Conservation (phyloP, 2,888 invertebrate genomes). For the Nebria brevicollis region DNA sequence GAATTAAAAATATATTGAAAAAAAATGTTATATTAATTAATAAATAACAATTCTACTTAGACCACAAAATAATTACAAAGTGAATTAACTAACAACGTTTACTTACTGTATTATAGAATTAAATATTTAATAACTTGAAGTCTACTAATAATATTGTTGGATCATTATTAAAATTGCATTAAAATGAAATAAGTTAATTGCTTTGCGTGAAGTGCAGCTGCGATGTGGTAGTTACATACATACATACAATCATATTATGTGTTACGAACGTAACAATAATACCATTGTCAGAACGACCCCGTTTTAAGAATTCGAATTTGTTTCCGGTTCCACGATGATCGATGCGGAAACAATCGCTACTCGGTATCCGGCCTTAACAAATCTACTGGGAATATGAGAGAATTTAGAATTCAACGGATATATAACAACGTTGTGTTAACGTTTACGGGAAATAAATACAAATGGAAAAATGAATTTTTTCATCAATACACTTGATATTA, state of each 20-base stretch:
- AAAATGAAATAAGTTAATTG: neutral
- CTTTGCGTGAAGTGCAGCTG: neutral
- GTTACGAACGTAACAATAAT: neutral
- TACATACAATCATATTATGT: too few relatives aligned
- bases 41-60: neutral
- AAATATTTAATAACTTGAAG: neutral
- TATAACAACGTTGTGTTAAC: neutral
- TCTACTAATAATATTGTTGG: neutral
- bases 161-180: neutral
- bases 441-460: neutral
- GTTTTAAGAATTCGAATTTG: neutral
- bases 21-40: neutral
- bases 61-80: neutral
- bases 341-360: constrained; percentile 15
- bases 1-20: too few relatives aligned
- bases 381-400: constrained; percentile 3
- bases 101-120: neutral
- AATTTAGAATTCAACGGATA: neutral
- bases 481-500: neutral
- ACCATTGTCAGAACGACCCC: neutral
- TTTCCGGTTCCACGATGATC: constrained; percentile 3
- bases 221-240: too few relatives aligned
- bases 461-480: neutral
- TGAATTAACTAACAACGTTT: neutral
- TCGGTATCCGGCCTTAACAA: constrained; percentile 14